Evolutionary conservation across 1,140 invertebrate species (phyloP).

Genomic region (Drosophila nikananu): DNA sequence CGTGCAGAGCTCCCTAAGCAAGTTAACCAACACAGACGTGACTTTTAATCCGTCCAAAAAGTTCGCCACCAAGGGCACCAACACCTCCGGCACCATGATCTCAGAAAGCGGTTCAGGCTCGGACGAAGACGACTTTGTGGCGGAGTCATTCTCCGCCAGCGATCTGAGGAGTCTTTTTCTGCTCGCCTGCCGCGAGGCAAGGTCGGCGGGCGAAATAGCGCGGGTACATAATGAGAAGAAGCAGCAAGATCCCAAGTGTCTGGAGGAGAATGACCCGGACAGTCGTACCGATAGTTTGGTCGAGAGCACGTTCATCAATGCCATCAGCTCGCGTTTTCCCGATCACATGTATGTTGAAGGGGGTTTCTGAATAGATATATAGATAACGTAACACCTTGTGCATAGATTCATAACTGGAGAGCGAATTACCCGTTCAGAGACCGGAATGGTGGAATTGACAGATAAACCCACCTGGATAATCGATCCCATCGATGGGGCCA

Average conservation of each 20-base stretch:
- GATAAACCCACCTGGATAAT: slow-evolving; percentile 98
- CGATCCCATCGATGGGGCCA: slow-evolving; percentile 95
- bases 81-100: slow-evolving; percentile 43
- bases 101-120: background rate
- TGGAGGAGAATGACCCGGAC: background rate
- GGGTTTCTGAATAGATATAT: background rate
- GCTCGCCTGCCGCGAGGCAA: slow-evolving; percentile 33
- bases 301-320: slow-evolving; percentile 45
- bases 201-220: slow-evolving; percentile 32
- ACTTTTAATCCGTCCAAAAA: slow-evolving; percentile 51
- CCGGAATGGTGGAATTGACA: slow-evolving; percentile 90
- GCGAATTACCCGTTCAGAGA: slow-evolving; percentile 87
- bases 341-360: slow-evolving; percentile 51
- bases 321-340: slow-evolving; percentile 46
- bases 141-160: background rate
- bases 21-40: slow-evolving; percentile 56
- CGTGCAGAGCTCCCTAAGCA: slow-evolving; percentile 17
- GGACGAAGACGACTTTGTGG: slow-evolving; percentile 1
- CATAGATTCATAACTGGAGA: slow-evolving; percentile 98
- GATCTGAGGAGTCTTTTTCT: slow-evolving; percentile 34
- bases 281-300: slow-evolving; percentile 31
- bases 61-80: slow-evolving; percentile 54
- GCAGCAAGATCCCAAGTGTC: slow-evolving; percentile 26
- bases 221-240: slow-evolving; percentile 19
- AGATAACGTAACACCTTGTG: background rate